Evolutionary conservation across 2,888 invertebrate genomes (phyloP), one percentile per base, ranked within the genome.

Genomic region (Leucoma salicis): DNA sequence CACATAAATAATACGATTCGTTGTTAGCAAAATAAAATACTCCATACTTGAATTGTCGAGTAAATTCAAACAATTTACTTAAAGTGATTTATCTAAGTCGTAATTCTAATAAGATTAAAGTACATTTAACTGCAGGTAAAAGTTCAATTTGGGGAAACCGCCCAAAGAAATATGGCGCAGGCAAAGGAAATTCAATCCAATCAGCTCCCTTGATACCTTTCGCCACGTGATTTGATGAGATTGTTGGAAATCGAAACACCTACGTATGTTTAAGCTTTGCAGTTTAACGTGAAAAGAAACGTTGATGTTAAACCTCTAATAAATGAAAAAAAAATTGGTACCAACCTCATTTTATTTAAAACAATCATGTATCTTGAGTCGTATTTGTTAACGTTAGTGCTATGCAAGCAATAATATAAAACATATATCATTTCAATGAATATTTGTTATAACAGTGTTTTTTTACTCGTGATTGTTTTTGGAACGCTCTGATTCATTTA

Each of bases 81-180:
- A 31, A 35, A 49, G 54, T 75, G 74, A 84, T 85, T 79, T 80
- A 83, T 82, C 78, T 77, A 74, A 80, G 82, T 83, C 82, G 78
- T 61, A 71, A 79, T 68, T 84, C 81, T 80, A 82, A 89, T 88
- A 85, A 83, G 87, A 89, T 88, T 87, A 87, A 82, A 88, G 82
- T 82, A 83, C 82, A 82, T 86, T 87, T 82, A 87, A 84, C 82
- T 78, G 81, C 77, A 74, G 77, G 81, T 82, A 82, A 79, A 82
- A 83, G 78, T 85, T 86, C 81, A 78, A 82, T 88, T 84, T 78
- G 78, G 81, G 82, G 80, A 69, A 78, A 81, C 71, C 74, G 80
- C 75, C 49, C 67, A 72, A 85, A 87, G 83, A 87, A 87, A 85
- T 86, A 85, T 81, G 76, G 82, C 73, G 74, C 71, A 80, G 80